Evolutionary conservation across 2,797 vertebrate genomes (phyloP).

Genomic region (Alfaro cultratus): DNA sequence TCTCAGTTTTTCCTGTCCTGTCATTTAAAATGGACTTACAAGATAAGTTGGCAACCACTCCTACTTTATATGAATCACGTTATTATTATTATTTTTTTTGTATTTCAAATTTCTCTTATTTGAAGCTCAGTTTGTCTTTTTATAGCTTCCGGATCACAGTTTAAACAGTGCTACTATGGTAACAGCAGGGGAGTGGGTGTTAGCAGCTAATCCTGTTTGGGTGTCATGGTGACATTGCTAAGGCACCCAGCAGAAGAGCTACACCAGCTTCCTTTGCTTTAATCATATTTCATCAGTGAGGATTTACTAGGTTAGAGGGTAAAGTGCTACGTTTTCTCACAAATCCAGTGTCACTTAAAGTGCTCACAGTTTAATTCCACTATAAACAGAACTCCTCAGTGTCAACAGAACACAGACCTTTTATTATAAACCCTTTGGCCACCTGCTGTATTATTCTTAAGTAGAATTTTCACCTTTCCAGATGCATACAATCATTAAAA

Average conservation of each 20-base stretch:
- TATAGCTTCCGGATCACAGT: slow-evolving; percentile 61
- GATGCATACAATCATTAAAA: neutral
- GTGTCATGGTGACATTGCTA: slow-evolving; percentile 72
- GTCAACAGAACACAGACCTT: neutral
- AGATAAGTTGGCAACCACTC: slow-evolving; percentile 37
- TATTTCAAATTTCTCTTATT: slow-evolving; percentile 45
- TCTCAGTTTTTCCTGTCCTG: slow-evolving; percentile 25
- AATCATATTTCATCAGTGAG: slow-evolving; percentile 47
- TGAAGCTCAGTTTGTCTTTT: slow-evolving; percentile 66
- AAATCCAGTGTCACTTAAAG: slow-evolving; percentile 7
- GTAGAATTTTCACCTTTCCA: neutral
- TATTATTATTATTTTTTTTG: slow-evolving; percentile 13
- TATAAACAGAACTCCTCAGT: neutral
- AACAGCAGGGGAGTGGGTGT: slow-evolving; percentile 76
- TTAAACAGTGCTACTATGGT: slow-evolving; percentile 75
- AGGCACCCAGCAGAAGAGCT: slow-evolving; percentile 63
- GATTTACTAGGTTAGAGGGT: slow-evolving; percentile 43
- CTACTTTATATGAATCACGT: slow-evolving; percentile 48
- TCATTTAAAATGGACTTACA: slow-evolving; percentile 41
- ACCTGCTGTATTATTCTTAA: neutral
- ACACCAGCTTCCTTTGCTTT: slow-evolving; percentile 44
- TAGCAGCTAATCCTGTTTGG: slow-evolving; percentile 71
- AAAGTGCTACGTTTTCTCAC: slow-evolving; percentile 16
- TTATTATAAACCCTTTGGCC: neutral
- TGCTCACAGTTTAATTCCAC: neutral